phyloP scores from a whole-genome alignment of 2,888 invertebrate species.

The Syrista parreyssii region DNA sequence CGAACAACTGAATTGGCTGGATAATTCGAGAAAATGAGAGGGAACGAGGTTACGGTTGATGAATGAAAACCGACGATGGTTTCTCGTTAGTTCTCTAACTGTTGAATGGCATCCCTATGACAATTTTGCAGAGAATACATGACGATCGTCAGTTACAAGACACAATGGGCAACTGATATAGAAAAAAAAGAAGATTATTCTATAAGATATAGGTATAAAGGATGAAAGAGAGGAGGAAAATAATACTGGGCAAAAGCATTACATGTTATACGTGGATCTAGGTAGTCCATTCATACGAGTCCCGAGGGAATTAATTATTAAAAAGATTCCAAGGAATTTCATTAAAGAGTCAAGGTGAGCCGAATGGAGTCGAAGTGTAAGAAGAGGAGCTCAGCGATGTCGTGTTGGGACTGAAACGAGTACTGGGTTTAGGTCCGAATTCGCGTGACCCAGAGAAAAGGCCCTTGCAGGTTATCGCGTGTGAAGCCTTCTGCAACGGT shows the following conservation, averaged over 20 bases:
- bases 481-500: conserved; percentile 25
- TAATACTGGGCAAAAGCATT: background rate
- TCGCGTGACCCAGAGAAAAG: conserved; percentile 32
- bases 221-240: background rate
- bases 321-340: background rate
- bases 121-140: background rate
- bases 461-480: conserved; percentile 27
- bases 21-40: background rate
- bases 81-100: background rate
- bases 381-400: background rate
- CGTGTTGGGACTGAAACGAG: conserved; percentile 10
- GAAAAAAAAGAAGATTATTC: too few relatives aligned
- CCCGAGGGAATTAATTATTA: background rate
- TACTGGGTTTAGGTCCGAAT: conserved; percentile 31
- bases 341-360: background rate
- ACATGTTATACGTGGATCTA: background rate
- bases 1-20: conserved; percentile 1
- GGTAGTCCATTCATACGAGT: background rate
- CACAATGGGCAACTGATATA: background rate
- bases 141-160: background rate
- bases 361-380: background rate
- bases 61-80: background rate
- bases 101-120: background rate
- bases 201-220: too few relatives aligned
- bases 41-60: conserved; percentile 1